Percentiles rank a stretch among this genome's conserved stretches.
These are phyloP conservation scores for Lordiphosa clarofinis DNA, from an alignment of 1,140 invertebrate species.

Conservation along the genomic window DNA sequence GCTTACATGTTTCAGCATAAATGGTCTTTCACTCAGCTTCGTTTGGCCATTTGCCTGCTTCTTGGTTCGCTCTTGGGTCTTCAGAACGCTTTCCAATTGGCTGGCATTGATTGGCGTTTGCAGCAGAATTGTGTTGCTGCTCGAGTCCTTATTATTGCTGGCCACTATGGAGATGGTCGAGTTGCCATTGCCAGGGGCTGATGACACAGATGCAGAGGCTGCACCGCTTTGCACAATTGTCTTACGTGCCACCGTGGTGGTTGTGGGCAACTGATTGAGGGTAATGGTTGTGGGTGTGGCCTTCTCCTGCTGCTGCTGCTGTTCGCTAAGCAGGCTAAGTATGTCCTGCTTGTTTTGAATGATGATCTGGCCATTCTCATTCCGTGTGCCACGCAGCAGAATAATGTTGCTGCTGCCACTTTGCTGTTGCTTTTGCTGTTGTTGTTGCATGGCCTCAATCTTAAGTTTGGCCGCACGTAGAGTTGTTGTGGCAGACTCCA, in stretches of 20 bases:
- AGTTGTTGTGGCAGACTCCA: slow-evolving; percentile 34
- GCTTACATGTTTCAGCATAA: slow-evolving; percentile 75
- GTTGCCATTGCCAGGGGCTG: slow-evolving; percentile 12
- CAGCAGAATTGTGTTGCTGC: slow-evolving; percentile 65
- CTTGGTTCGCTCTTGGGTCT: slow-evolving; percentile 50
- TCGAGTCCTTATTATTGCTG: slow-evolving; percentile 52
- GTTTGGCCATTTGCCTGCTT: slow-evolving; percentile 18
- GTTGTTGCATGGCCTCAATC: slow-evolving; percentile 72
- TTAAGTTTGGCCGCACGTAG: slow-evolving; percentile 67
- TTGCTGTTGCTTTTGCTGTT: slow-evolving; percentile 36
- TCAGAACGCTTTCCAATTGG: slow-evolving; percentile 72
- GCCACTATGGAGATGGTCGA: slow-evolving; percentile 60
- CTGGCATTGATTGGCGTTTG: slow-evolving; percentile 79
- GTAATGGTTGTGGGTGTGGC: slow-evolving; percentile 55
- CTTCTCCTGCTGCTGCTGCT: slow-evolving; percentile 57
- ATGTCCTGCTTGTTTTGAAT: slow-evolving; percentile 79
- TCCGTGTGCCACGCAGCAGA: slow-evolving; percentile 76
- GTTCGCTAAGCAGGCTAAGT: slow-evolving; percentile 69
- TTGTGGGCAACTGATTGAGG: slow-evolving; percentile 69
- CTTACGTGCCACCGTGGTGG: slow-evolving; percentile 65
- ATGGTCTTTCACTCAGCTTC: slow-evolving; percentile 64
- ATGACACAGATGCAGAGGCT: background rate
- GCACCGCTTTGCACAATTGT: slow-evolving; percentile 47
- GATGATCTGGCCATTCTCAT: slow-evolving; percentile 79
- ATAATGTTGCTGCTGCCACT: slow-evolving; percentile 65